Evolutionary conservation across 2,797 vertebrate species (phyloP).

Genomic region (Bovichtus diacanthus): DNA sequence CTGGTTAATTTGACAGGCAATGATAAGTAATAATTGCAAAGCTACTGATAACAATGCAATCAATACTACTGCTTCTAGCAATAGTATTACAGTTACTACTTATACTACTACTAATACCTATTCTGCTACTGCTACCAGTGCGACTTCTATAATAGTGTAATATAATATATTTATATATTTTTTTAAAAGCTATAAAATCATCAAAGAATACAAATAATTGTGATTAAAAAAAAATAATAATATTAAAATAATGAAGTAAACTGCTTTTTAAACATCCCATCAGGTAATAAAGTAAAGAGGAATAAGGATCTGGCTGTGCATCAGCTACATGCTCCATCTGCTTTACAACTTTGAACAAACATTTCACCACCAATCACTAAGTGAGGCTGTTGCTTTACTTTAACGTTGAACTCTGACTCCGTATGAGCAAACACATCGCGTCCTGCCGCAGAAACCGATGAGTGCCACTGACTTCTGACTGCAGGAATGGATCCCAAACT

Average conservation of each 20-base stretch:
- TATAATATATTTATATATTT: too few species aligned
- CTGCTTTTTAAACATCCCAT: not conserved
- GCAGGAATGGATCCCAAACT: slow-evolving; percentile 55
- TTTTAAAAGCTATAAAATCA: not conserved
- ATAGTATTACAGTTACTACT: not conserved
- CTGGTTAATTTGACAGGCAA: not conserved
- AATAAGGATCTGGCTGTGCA: not conserved
- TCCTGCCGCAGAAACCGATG: not conserved
- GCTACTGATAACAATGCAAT: not conserved
- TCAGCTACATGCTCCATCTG: slow-evolving; percentile 17
- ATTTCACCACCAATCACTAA: slow-evolving; percentile 33
- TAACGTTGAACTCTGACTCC: not conserved
- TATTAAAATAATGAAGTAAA: not conserved
- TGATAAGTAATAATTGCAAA: not conserved
- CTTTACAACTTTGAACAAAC: slow-evolving; percentile 58
- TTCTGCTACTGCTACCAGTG: not conserved
- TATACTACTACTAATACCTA: not conserved
- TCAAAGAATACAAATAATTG: not conserved
- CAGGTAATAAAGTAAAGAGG: not conserved
- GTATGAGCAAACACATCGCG: not conserved
- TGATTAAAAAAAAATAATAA: not conserved
- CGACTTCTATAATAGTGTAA: not conserved
- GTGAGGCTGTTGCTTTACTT: not conserved
- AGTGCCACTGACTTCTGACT: not conserved
- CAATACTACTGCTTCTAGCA: not conserved